A percentile compares a stretch with the other conserved stretches of the same genome.
Evolutionary conservation across 2,113 vertebrate genomes (phyloP).

Genomic region (Heliornis fulica): DNA sequence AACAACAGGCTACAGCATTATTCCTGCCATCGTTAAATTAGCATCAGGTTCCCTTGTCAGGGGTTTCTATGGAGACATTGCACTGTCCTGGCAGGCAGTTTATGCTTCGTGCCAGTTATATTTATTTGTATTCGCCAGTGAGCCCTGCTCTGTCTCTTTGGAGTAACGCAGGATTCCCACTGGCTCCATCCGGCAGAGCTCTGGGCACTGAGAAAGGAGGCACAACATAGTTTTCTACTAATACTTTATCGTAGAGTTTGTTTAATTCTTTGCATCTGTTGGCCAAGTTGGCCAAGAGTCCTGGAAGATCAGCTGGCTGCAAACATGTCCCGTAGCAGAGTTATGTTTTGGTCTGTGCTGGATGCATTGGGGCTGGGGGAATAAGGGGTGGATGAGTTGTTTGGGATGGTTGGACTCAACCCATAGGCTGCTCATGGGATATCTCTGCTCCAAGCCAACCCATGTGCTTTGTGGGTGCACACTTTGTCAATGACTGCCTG

Average conservation of each 20-base stretch:
- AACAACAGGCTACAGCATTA: not conserved
- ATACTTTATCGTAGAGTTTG: not conserved
- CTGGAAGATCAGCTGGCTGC: not conserved
- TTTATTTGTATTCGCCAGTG: not conserved
- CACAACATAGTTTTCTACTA: fast-evolving
- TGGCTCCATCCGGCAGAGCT: not conserved
- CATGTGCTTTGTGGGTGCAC: not conserved
- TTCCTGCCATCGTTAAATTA: not conserved
- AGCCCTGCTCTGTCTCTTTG: not conserved
- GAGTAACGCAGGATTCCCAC: not conserved
- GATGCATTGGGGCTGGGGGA: fast-evolving
- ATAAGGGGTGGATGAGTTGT: not conserved
- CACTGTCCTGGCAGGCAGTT: constrained; percentile 52
- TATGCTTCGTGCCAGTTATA: constrained; percentile 1
- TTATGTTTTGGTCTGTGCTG: fast-evolving
- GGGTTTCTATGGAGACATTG: constrained; percentile 56
- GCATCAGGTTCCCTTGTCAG: not conserved
- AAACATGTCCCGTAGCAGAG: not conserved
- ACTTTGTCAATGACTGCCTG: not conserved
- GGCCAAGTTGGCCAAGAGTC: not conserved
- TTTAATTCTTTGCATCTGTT: not conserved
- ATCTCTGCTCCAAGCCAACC: not conserved
- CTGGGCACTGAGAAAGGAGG: not conserved
- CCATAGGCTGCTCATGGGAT: not conserved
- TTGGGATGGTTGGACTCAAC: not conserved